Evolutionary conservation across 1,140 invertebrate genomes (phyloP).

Genomic region (Musca domestica): DNA sequence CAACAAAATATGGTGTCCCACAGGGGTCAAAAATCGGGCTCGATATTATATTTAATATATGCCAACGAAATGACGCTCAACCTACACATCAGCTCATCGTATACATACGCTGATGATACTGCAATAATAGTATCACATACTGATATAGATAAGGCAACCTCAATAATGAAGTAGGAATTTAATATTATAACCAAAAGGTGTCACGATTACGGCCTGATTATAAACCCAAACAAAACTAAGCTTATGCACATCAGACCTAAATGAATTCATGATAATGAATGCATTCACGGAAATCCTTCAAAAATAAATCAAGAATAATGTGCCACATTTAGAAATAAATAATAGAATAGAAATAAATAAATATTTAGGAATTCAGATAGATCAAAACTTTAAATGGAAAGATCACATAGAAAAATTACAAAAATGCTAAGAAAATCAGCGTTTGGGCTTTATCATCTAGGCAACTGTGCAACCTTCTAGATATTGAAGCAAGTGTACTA

Average conservation of each 20-base stretch:
- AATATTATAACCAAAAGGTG: not conserved
- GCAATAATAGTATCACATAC: not conserved
- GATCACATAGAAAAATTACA: not conserved
- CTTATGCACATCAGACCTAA: not conserved
- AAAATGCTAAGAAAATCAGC: not conserved
- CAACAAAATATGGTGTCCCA: not conserved
- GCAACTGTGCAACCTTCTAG: not conserved
- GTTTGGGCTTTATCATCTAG: not conserved
- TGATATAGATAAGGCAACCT: not conserved
- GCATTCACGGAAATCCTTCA: not conserved
- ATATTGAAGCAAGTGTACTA: not conserved
- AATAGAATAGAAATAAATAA: not conserved
- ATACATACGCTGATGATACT: constrained; percentile 10
- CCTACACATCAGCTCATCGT: not conserved
- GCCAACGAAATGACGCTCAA: not conserved
- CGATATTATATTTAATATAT: not conserved
- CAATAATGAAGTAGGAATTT: not conserved
- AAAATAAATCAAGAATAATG: too few relatives aligned
- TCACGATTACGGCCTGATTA: not conserved
- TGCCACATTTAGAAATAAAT: not conserved
- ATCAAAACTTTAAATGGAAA: too few relatives aligned
- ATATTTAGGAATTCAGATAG: not conserved
- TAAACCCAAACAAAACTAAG: not conserved
- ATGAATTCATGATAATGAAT: not conserved
- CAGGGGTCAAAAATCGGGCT: not conserved